Evolutionary conservation across 2,888 invertebrate genomes (phyloP), one percentile per base, ranked within the genome.

Genomic region (Noctua pronuba): DNA sequence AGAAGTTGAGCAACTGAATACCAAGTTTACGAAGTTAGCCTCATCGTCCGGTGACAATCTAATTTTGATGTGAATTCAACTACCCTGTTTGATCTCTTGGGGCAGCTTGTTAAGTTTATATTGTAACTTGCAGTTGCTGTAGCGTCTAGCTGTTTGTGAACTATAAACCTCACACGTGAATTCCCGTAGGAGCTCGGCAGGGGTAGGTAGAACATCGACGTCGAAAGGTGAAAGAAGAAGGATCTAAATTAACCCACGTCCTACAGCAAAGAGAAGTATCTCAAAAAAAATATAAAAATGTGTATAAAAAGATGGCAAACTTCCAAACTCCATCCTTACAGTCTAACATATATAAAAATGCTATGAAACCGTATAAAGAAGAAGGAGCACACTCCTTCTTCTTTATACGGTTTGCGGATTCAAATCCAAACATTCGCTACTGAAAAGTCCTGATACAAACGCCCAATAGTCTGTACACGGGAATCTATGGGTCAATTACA

Each of bases 51-150:
- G 52, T 49, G 65, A 75, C 75, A 72, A 55, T 75, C 18, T 68
- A 79, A 83, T 75, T 75, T 75, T 18, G 44, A 79, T 67, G 65
- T 66, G 52, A 75, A 75, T 75, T 79, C 58, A 79, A 75, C 83
- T 64, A 28, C 66, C 64, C 21, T 21, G 35, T 83, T 72, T 72
- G 52, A 83, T 80, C 82, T 75, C 80, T 46, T 21, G 68, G 65
- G 80, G 62, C 21, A 41, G 70, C 66, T 71, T 62, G 66, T 70
- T 62, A 62, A 49, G 68, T 44, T 44, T 7, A 73, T 78, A 65
- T 73, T 73, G 31, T 79, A 35, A 55, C 64, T 64, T 79, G 44
- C 62, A 70, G 70, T 28, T 79, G 16, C 44, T 55, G 35, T 64
- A 46, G 44, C n/a, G 21, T 62, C 49, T 35, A 35, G 60, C 41